Percentiles rank a stretch among this genome's conserved stretches.
Evolutionary conservation across 2,888 invertebrate genomes (phyloP).

Genomic region (Tribolium freemani): DNA sequence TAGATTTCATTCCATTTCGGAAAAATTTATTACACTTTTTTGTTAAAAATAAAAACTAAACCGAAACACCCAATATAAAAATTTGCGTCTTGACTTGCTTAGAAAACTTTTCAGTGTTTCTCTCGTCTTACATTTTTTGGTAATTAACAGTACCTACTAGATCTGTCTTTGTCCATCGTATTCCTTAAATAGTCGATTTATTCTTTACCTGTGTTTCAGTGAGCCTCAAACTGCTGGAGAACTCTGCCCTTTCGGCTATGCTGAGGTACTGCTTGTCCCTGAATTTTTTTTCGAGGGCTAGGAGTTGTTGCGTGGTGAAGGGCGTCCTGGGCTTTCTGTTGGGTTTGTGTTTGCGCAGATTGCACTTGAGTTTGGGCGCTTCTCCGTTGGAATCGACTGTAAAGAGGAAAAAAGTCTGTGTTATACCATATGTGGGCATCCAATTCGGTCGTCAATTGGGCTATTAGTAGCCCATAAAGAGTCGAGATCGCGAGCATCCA

Average conservation of each 20-base stretch:
- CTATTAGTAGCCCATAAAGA: conserved; percentile 40
- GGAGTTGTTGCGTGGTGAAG: conserved; percentile 96
- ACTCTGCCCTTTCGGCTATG: conserved; percentile 97
- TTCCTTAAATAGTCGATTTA: too few relatives aligned
- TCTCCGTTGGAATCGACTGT: conserved; percentile 79
- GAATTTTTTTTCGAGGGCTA: conserved; percentile 96
- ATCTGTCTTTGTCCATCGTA: too few relatives aligned
- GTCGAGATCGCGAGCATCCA: conserved; percentile 10
- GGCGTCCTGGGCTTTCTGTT: conserved; percentile 98
- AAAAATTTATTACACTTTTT: too few relatives aligned
- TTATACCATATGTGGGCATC: not conserved
- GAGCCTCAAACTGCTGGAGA: conserved; percentile 92
- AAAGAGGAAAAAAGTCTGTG: conserved; percentile 51
- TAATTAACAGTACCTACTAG: too few relatives aligned
- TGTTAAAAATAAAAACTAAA: too few relatives aligned
- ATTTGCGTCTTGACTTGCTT: too few relatives aligned
- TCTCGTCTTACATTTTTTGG: too few relatives aligned
- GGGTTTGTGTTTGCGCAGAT: conserved; percentile 96
- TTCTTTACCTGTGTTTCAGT: conserved; percentile 93
- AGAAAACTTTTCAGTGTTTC: too few relatives aligned
- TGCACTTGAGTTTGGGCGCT: conserved; percentile 89
- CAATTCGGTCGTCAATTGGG: conserved; percentile 25
- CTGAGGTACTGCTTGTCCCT: conserved; percentile 97
- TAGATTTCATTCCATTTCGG: too few relatives aligned
- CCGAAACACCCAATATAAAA: too few relatives aligned